Conservation (phyloP, 2,888 invertebrate genomes). For the Cactoblastis cactorum region DNA sequence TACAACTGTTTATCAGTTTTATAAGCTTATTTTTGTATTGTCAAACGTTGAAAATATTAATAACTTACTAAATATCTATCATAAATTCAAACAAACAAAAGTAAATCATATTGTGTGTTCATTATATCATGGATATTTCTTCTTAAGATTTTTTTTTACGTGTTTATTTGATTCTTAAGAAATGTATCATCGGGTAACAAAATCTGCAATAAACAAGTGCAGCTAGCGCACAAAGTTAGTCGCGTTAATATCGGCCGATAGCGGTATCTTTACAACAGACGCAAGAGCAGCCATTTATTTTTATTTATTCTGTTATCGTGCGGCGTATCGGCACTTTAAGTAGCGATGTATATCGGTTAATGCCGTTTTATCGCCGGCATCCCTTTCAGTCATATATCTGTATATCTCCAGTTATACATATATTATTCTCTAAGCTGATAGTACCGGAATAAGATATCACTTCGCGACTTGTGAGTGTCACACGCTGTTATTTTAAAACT, state of each 20-base stretch:
- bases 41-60: no score
- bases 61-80: no score
- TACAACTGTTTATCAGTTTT: no score
- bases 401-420: slow-evolving; percentile 46
- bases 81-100: no score
- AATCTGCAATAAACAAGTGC: neutral
- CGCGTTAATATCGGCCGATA: slow-evolving; percentile 45
- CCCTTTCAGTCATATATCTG: slow-evolving; percentile 46
- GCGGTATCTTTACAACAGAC: slow-evolving; percentile 62
- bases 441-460: slow-evolving; percentile 3
- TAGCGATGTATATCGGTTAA: slow-evolving; percentile 69
- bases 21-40: no score
- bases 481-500: neutral
- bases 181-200: no score
- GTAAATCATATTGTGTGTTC: no score
- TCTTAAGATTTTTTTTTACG: no score
- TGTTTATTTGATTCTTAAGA: no score
- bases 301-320: slow-evolving; percentile 66
- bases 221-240: slow-evolving; percentile 26
- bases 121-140: no score
- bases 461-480: neutral
- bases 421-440: slow-evolving; percentile 41
- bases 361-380: slow-evolving; percentile 59
- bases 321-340: slow-evolving; percentile 57
- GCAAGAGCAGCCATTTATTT: slow-evolving; percentile 64